Base-by-base conservation (phyloP, 2,113 vertebrate genomes). In the Apeltes quadracus region DNA sequence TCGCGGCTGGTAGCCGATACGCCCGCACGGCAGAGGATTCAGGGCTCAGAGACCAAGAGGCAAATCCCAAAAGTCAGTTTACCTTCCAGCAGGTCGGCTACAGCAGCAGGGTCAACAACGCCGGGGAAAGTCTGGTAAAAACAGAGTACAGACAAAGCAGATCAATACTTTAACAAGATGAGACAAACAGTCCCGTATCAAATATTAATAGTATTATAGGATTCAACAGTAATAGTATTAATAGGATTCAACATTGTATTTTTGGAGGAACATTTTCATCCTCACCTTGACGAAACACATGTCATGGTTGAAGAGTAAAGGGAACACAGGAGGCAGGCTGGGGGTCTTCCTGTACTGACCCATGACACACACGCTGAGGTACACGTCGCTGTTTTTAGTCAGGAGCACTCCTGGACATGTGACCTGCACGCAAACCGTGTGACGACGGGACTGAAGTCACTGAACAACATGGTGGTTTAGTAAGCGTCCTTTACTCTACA, bases 261-360 rank as follows among this genome's bases (percentile, higher is more conserved):
- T n/a, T n/a, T n/a, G n/a, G n/a, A n/a, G n/a, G n/a, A n/a, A n/a
- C n/a, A 66, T 0, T 44, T 27, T 20, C 27, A 67, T 38, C 73
- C 93, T 91, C 80, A 98, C 97, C 96, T 97, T 98, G 84, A 94
- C 93, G 92, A 99, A 97, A n/a, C 92, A 81, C 91, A 99, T 94
- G 83, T 91, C 95, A 86, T 96, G 94, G 73, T 94, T 91, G 88
- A 98, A 95, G 72, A 81, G 65, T 64, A 99, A 81, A 56, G 97
- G 97, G 63, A 98, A 99, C 8, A 73, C 84, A 38, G 95, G 93
- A 72, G 94, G 93, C 72, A 97, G 81, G 66, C 92, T 89, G 11
- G 84, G 88, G 65, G 96, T 97, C 92, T 94, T 97, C 84, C 87
- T 94, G 87, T 92, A 94, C 81, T 96, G 95, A 44, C 96, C 96